Evolutionary conservation across 2,113 vertebrate species (phyloP).

Genomic region (Oncorhynchus nerka): DNA sequence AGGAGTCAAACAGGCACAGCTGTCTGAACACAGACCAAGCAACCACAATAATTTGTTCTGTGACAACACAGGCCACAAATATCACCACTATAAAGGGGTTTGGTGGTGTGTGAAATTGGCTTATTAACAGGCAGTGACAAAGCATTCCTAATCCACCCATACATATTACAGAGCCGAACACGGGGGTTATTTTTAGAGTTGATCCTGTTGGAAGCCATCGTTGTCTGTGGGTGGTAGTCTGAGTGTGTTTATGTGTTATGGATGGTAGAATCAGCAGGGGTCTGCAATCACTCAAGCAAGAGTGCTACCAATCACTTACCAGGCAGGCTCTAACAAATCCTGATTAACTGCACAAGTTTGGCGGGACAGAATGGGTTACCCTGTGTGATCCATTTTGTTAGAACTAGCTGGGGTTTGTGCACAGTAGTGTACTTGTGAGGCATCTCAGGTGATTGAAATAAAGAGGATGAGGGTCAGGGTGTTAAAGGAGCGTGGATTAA

Average conservation of each 20-base stretch:
- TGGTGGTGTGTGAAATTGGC: slow-evolving; percentile 33
- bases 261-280: not conserved
- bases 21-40: not conserved
- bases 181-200: slow-evolving; percentile 56
- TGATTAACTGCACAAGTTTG: not conserved
- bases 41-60: slow-evolving; percentile 9
- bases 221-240: slow-evolving; percentile 25
- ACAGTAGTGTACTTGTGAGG: not conserved
- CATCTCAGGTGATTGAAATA: not conserved
- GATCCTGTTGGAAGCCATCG: slow-evolving; percentile 29
- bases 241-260: slow-evolving; percentile 1
- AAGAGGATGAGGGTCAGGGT: not conserved
- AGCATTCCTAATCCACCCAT: slow-evolving; percentile 55
- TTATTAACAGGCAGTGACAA: slow-evolving; percentile 58
- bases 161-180: slow-evolving; percentile 42
- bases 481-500: not conserved
- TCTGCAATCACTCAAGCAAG: slow-evolving; percentile 16
- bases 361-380: not conserved
- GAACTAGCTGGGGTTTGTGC: not conserved
- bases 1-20: not conserved
- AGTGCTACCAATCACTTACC: not conserved
- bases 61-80: slow-evolving; percentile 25
- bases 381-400: not conserved
- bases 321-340: slow-evolving; percentile 18
- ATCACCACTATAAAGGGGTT: slow-evolving; percentile 23